Conservation (phyloP, 2,797 vertebrate genomes). For the Gallinago stenura region DNA sequence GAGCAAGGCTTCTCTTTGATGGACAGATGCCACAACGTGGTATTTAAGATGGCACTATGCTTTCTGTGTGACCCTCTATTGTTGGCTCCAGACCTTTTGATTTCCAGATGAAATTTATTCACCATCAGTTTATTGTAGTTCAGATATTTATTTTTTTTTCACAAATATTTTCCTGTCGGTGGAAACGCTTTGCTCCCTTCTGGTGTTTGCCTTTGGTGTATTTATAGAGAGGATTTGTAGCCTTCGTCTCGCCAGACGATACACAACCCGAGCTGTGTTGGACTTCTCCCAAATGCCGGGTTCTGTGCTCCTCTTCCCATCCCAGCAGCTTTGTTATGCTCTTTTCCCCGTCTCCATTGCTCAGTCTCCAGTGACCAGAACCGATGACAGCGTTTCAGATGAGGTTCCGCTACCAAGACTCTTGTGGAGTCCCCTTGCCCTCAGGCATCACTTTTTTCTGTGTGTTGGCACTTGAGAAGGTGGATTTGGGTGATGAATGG, state of each 20-base stretch:
- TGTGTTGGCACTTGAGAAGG: neutral
- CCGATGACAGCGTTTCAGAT: neutral
- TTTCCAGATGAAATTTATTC: neutral
- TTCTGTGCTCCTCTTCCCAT: neutral
- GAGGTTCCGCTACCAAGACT: neutral
- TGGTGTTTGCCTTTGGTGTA: conserved; percentile 33
- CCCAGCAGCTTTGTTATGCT: neutral
- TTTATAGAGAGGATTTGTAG: conserved; percentile 12
- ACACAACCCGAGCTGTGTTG: conserved; percentile 20
- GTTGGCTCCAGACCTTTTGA: neutral
- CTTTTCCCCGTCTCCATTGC: neutral
- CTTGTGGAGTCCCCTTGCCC: neutral
- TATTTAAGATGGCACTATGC: neutral
- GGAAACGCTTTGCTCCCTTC: neutral
- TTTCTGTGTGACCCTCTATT: fast-evolving
- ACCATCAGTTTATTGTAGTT: neutral
- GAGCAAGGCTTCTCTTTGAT: neutral
- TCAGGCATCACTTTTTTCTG: neutral
- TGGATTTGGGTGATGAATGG: neutral
- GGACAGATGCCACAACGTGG: fast-evolving
- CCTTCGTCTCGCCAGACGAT: neutral
- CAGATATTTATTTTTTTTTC: neutral
- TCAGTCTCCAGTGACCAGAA: neutral
- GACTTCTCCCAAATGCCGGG: neutral
- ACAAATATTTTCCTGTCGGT: neutral